A percentile compares a stretch with the other conserved stretches of the same genome.
phyloP scores from a whole-genome alignment of 2,888 invertebrate species.

The Leucoma salicis region DNA sequence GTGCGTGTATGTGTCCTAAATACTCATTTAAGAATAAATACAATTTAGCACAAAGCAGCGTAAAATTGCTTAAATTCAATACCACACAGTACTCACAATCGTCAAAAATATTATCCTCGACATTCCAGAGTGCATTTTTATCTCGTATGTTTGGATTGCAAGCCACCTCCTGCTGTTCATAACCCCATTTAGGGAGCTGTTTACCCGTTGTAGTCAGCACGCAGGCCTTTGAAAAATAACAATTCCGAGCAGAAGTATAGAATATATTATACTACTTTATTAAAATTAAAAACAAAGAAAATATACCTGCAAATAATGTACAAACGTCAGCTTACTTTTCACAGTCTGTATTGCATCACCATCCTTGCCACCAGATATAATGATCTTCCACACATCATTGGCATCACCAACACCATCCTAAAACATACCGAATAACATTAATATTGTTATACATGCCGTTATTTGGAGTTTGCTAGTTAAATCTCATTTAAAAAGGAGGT shows the following conservation, averaged over 20 bases:
- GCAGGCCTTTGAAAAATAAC: constrained; percentile 85
- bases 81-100: constrained; percentile 92
- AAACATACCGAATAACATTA: neutral
- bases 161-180: constrained; percentile 96
- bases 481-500: no score
- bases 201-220: constrained; percentile 93
- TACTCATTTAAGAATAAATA: no score
- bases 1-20: no score
- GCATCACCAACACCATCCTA: constrained; percentile 96
- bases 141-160: constrained; percentile 96
- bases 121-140: constrained; percentile 94
- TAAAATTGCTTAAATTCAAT: no score
- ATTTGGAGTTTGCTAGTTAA: neutral
- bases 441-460: neutral
- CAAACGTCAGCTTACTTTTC: constrained; percentile 89
- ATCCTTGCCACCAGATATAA: constrained; percentile 88
- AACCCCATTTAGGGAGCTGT: constrained; percentile 97
- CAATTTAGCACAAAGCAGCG: no score
- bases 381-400: constrained; percentile 96
- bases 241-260: no score
- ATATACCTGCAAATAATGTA: constrained; percentile 89
- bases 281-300: neutral
- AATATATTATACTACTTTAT: no score
- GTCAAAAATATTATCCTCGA: constrained; percentile 94
- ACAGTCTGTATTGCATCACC: constrained; percentile 92